Conservation (phyloP, 1,140 invertebrate genomes). For the Hylaeus volcanicus region DNA sequence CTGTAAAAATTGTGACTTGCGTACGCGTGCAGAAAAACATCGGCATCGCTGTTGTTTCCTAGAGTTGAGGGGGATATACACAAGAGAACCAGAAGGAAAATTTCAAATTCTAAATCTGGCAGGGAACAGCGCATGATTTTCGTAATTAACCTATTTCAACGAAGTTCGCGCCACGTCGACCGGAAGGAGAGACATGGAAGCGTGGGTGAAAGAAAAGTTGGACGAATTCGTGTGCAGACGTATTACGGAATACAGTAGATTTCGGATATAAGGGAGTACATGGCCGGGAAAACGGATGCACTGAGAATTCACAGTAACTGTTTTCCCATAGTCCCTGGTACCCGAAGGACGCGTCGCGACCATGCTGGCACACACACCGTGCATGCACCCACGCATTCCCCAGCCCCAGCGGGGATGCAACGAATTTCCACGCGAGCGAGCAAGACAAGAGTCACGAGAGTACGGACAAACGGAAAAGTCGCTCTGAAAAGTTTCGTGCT, state of each 20-base stretch:
- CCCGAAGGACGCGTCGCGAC: neutral
- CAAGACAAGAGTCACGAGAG: slow-evolving; percentile 6
- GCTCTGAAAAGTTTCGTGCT: slow-evolving; percentile 39
- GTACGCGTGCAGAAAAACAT: slow-evolving; percentile 39
- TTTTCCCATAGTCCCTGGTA: slow-evolving; percentile 2
- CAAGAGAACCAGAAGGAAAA: slow-evolving; percentile 16
- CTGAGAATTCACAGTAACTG: slow-evolving; percentile 20
- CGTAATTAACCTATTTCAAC: slow-evolving; percentile 36
- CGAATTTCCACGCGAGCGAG: slow-evolving; percentile 13
- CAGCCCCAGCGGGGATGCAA: slow-evolving; percentile 9
- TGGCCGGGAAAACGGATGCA: slow-evolving; percentile 21
- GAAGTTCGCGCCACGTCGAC: slow-evolving; percentile 12
- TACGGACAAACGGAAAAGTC: neutral
- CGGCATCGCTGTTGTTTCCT: neutral
- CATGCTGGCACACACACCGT: neutral
- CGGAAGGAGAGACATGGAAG: neutral
- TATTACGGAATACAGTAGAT: slow-evolving; percentile 14
- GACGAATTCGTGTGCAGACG: slow-evolving; percentile 10
- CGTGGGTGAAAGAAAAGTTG: slow-evolving; percentile 1
- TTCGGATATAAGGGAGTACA: slow-evolving; percentile 23
- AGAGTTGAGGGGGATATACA: neutral
- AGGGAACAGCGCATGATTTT: slow-evolving; percentile 18
- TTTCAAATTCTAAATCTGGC: slow-evolving; percentile 48
- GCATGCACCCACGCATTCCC: neutral
- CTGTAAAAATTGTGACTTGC: slow-evolving; percentile 17